A percentile compares a stretch with the other conserved stretches of the same genome.
phyloP scores from a whole-genome alignment of 2,888 invertebrate species.

The Nebria salina region DNA sequence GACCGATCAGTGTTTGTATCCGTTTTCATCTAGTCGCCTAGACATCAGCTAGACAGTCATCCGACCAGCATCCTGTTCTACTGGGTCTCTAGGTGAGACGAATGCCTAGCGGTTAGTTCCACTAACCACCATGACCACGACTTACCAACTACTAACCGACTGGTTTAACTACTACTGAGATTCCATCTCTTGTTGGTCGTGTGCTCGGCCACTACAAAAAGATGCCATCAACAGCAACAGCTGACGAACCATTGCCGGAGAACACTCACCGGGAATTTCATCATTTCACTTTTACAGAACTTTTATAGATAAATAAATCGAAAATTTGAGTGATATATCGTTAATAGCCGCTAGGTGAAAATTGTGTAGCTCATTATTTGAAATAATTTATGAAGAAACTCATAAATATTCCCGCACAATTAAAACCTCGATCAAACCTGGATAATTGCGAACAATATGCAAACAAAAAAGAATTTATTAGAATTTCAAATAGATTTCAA shows the following conservation, averaged over 20 bases:
- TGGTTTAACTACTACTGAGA: slow-evolving; percentile 28
- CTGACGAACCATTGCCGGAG: not conserved
- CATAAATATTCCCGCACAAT: not conserved
- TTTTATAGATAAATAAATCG: no score
- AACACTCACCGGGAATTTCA: not conserved
- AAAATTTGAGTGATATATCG: no score
- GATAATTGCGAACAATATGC: not conserved
- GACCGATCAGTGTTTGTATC: not conserved
- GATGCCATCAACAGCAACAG: not conserved
- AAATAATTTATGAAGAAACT: not conserved
- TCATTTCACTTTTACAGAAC: not conserved
- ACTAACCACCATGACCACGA: not conserved
- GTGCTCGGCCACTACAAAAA: not conserved
- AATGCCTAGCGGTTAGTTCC: not conserved
- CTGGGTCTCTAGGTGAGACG: slow-evolving; percentile 37
- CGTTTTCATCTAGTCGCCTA: slow-evolving; percentile 3
- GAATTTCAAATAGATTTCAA: not conserved
- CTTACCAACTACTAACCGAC: slow-evolving; percentile 12
- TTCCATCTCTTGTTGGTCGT: not conserved
- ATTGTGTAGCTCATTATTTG: not conserved
- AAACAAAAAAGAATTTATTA: not conserved
- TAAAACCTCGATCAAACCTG: not conserved
- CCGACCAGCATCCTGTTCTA: slow-evolving; percentile 32
- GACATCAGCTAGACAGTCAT: slow-evolving; percentile 22
- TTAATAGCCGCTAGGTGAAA: not conserved